Conservation (phyloP, 2,888 invertebrate genomes). For the Microplitis manilae region DNA sequence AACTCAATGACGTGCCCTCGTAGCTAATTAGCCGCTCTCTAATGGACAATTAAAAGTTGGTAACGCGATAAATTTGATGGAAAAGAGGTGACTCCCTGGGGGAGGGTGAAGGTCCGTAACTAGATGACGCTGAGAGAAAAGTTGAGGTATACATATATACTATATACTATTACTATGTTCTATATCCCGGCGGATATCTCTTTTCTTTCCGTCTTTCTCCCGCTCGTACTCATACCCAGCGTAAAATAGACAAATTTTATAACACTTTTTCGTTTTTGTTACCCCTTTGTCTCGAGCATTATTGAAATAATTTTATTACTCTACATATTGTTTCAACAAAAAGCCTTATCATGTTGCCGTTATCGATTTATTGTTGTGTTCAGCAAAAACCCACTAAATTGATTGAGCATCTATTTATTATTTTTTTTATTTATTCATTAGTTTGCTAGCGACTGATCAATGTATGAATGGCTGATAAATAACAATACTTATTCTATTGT, state of each 20-base stretch:
- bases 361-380: background rate
- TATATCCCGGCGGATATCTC: background rate
- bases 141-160: slow-evolving; percentile 27
- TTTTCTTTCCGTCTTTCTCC: background rate
- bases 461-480: too few relatives aligned
- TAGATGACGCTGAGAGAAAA: slow-evolving; percentile 50
- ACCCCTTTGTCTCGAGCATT: background rate
- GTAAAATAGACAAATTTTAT: slow-evolving; percentile 24
- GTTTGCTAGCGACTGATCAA: too few relatives aligned
- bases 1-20: slow-evolving; percentile 31
- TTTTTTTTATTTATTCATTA: background rate
- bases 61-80: slow-evolving; percentile 60
- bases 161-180: background rate
- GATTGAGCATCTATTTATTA: slow-evolving; percentile 16
- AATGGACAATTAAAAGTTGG: slow-evolving; percentile 61
- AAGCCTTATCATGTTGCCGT: background rate
- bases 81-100: slow-evolving; percentile 45
- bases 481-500: too few relatives aligned
- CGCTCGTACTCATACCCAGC: background rate
- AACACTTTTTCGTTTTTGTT: background rate
- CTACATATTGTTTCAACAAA: background rate
- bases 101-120: slow-evolving; percentile 39
- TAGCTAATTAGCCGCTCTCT: slow-evolving; percentile 54
- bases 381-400: slow-evolving; percentile 27
- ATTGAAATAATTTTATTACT: background rate